Conservation (phyloP, 2,113 vertebrate genomes). For the Paraplagusia blochii region DNA sequence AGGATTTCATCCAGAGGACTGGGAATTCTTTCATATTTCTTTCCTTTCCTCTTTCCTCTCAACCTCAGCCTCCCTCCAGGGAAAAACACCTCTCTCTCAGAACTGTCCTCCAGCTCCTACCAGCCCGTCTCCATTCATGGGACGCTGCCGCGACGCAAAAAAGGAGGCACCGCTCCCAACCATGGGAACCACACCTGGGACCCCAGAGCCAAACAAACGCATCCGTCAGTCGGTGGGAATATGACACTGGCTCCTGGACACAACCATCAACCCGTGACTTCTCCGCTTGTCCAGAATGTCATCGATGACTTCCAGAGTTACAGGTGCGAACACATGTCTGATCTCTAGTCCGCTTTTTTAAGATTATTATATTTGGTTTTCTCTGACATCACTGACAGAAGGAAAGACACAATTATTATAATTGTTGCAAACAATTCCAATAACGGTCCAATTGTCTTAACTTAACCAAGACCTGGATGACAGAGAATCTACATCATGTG, state of each 20-base stretch:
- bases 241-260: slow-evolving; percentile 15
- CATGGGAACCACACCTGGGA: slow-evolving; percentile 56
- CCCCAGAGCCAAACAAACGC: slow-evolving; percentile 47
- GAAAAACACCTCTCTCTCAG: slow-evolving; percentile 24
- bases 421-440: too few species aligned
- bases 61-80: slow-evolving; percentile 33
- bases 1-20: too few species aligned
- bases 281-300: slow-evolving; percentile 72
- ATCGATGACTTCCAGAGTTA: slow-evolving; percentile 78
- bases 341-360: too few species aligned
- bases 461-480: too few species aligned
- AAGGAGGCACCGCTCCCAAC: slow-evolving; percentile 59
- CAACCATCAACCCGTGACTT: slow-evolving; percentile 62
- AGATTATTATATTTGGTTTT: too few species aligned
- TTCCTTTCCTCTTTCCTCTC: not conserved
- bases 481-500: too few species aligned
- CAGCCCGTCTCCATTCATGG: slow-evolving; percentile 90
- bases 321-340: slow-evolving; percentile 73
- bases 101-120: slow-evolving; percentile 65
- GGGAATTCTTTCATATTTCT: too few species aligned
- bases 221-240: slow-evolving; percentile 57
- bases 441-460: too few species aligned
- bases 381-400: too few species aligned
- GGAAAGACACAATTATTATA: too few species aligned
- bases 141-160: slow-evolving; percentile 92